These are phyloP conservation scores for Aplysia californica DNA, from an alignment of 1,140 invertebrate genomes.

Conservation along the genomic window DNA sequence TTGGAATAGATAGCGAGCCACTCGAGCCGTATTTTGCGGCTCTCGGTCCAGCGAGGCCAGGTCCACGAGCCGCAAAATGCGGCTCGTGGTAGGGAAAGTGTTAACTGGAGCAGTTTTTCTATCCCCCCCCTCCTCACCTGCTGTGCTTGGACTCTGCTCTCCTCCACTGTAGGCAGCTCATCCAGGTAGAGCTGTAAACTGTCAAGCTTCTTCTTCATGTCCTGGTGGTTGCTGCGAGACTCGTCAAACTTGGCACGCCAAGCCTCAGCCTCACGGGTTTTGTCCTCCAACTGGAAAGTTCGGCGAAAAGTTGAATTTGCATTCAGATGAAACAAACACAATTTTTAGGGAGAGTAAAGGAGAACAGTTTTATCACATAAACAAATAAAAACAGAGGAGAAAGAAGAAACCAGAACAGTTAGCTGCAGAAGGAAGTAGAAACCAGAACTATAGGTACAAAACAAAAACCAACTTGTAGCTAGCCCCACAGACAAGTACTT, in stretches of 20 bases:
- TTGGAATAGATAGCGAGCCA: too few species aligned
- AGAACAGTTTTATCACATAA: too few species aligned
- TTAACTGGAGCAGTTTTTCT: too few species aligned
- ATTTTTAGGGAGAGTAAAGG: too few species aligned
- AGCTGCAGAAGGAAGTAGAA: not conserved
- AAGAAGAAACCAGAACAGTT: not conserved
- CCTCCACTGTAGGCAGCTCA: constrained; percentile 57
- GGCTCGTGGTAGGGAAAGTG: too few species aligned
- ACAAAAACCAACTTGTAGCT: not conserved
- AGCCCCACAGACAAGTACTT: not conserved
- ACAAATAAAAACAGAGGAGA: too few species aligned
- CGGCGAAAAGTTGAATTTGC: not conserved
- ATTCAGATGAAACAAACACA: too few species aligned
- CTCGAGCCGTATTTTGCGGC: too few species aligned
- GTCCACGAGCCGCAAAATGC: too few species aligned
- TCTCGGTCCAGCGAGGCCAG: too few species aligned
- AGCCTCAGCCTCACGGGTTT: constrained; percentile 39
- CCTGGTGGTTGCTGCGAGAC: constrained; percentile 39
- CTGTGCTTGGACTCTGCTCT: constrained; percentile 40
- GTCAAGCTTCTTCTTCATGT: constrained; percentile 52
- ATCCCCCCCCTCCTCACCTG: too few species aligned
- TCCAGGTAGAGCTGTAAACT: constrained; percentile 55
- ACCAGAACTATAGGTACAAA: not conserved
- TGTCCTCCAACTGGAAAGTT: constrained; percentile 42
- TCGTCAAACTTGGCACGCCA: constrained; percentile 53